Base-by-base conservation (phyloP, 2,888 invertebrate genomes). In the Drepanosiphum platanoidis region DNA sequence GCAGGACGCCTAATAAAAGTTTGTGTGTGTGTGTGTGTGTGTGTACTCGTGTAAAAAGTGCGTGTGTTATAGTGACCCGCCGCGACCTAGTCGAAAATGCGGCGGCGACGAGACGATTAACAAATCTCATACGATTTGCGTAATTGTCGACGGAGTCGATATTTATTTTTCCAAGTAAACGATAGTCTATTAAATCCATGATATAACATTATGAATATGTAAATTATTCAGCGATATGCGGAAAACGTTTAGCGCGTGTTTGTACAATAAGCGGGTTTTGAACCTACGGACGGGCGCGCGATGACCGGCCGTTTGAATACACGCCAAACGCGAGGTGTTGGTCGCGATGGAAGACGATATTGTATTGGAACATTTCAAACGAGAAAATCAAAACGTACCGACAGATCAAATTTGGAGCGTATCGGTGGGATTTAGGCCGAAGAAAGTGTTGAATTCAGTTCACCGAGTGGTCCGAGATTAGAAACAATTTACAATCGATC, bases 371-470 rank as follows among this genome's bases (percentile, higher is more conserved):
- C 18, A 13, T 52, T 4, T n/a, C n/a, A n/a, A n/a, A n/a, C 71
- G 30, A 32, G 11, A 42, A 81, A 61, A 39, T 39, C 13, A 15
- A 71, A 15, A 71, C 11, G 39, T 22, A 30, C 36, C 36, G 77
- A 32, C 36, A 9, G 7, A 61, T 22, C 39, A 36, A 58, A 52
- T 80, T 80, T 30, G 32, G 46, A 75, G 27, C 74, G 64, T 75
- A 75, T 74, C 34, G 8, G 32, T 75, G 32, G 18, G 36, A 84
- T 77, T 66, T 32, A 77, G 84, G 84, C 30, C 77, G 34, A 84
- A 77, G 84, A 84, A 84, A 84, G 84, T 70, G 66, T 68, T n/a
- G 77, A 77, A 58, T 39, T 70, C n/a, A 18, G 34, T 52, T 30
- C 68, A 39, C n/a, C 22, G 39, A 39, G 3, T 27, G 27, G 15